phyloP scores from a whole-genome alignment of 2,888 invertebrate species.

The Drosophila kanekoi region DNA sequence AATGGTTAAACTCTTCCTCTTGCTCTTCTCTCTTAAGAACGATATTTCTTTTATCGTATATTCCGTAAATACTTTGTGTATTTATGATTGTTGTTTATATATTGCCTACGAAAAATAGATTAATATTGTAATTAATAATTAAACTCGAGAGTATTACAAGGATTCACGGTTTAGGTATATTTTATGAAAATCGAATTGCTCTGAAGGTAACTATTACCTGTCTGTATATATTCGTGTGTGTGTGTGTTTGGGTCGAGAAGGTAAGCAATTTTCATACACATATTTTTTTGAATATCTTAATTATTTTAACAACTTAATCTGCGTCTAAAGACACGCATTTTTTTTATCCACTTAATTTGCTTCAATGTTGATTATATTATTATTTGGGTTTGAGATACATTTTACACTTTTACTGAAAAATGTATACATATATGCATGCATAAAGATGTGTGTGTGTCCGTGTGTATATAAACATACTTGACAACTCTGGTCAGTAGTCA shows the following conservation, averaged over 20 bases:
- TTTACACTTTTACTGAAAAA: conserved; percentile 1
- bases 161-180: too few relatives aligned
- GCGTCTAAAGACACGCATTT: too few relatives aligned
- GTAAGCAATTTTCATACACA: too few relatives aligned
- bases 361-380: neutral
- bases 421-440: conserved; percentile 2
- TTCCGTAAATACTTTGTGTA: conserved; percentile 5
- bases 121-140: too few relatives aligned
- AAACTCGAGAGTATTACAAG: too few relatives aligned
- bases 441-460: neutral
- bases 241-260: too few relatives aligned
- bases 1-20: conserved; percentile 42
- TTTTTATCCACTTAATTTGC: neutral
- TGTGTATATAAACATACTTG: conserved; percentile 47
- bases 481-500: conserved; percentile 71
- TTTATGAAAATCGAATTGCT: too few relatives aligned
- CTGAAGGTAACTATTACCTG: too few relatives aligned
- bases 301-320: too few relatives aligned
- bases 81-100: conserved; percentile 8
- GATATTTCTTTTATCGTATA: conserved; percentile 8
- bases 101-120: conserved; percentile 17
- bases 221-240: too few relatives aligned
- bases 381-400: neutral
- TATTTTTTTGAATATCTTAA: too few relatives aligned
- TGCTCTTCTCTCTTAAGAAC: conserved; percentile 11